Conservation (phyloP, 2,797 vertebrate genomes). For the Eleutherodactylus coqui region DNA sequence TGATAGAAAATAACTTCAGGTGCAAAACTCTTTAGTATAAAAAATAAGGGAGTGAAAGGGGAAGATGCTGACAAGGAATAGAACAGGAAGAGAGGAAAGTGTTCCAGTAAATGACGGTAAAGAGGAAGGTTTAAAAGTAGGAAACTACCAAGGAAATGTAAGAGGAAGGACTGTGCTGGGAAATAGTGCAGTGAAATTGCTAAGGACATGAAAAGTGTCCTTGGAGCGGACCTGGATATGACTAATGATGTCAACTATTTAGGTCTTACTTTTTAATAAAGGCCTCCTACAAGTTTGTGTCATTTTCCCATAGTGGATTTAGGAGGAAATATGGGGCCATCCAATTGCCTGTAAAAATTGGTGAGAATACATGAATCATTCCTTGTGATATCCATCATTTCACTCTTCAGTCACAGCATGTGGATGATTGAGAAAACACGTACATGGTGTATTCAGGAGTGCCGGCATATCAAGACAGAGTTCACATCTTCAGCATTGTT, state of each 20-base stretch:
- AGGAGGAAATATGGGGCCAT: not conserved
- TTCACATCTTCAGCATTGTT: slow-evolving; percentile 47
- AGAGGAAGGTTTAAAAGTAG: not conserved
- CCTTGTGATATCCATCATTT: not conserved
- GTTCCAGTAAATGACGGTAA: not conserved
- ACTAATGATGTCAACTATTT: not conserved
- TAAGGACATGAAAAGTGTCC: not conserved
- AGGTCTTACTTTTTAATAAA: not conserved
- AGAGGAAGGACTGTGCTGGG: not conserved
- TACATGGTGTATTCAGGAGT: not conserved
- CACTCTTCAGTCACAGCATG: not conserved
- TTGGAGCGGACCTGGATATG: too few species aligned
- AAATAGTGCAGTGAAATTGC: not conserved
- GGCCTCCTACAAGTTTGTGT: not conserved
- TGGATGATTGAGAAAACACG: not conserved
- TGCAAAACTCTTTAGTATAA: not conserved
- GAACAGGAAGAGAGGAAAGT: not conserved
- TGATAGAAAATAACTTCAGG: too few species aligned
- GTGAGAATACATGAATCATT: not conserved
- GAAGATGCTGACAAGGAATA: not conserved
- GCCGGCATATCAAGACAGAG: not conserved
- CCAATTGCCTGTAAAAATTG: not conserved
- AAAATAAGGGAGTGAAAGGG: not conserved
- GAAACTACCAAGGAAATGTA: not conserved
- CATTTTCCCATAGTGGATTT: not conserved